Percentiles rank a stretch among this genome's conserved stretches.
Evolutionary conservation across 2,888 invertebrate genomes (phyloP).

Genomic region (Amiota minor): DNA sequence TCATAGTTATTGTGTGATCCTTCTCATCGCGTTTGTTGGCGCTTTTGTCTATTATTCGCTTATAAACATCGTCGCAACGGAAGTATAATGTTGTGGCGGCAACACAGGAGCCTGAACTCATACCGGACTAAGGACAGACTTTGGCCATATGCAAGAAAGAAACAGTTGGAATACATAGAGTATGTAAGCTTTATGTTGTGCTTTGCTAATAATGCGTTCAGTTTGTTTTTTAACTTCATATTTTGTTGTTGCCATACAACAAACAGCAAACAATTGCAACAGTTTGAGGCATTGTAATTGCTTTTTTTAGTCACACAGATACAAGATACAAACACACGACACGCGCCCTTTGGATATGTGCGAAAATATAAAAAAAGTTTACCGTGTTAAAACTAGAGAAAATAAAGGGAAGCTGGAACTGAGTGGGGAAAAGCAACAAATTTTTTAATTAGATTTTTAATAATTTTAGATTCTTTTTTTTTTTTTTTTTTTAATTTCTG

Average conservation of each 20-base stretch:
- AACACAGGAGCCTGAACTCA: slow-evolving; percentile 17
- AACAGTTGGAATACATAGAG: neutral
- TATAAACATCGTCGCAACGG: slow-evolving; percentile 24
- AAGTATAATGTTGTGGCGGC: slow-evolving; percentile 33
- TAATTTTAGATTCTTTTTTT: slow-evolving; percentile 36
- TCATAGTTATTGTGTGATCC: too few species aligned
- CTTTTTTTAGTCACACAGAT: slow-evolving; percentile 53
- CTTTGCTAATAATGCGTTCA: slow-evolving; percentile 51
- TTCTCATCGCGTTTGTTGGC: slow-evolving; percentile 27
- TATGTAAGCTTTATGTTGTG: neutral
- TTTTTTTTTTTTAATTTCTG: too few species aligned
- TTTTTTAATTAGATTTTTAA: slow-evolving; percentile 64
- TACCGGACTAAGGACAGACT: neutral
- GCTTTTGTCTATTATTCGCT: slow-evolving; percentile 33
- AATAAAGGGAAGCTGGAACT: too few species aligned
- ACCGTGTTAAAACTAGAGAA: too few species aligned
- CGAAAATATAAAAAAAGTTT: too few species aligned
- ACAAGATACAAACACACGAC: too few species aligned
- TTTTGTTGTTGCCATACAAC: slow-evolving; percentile 53
- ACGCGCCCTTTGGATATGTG: too few species aligned
- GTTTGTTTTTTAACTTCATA: slow-evolving; percentile 42
- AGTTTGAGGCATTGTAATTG: slow-evolving; percentile 69
- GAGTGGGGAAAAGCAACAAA: slow-evolving; percentile 40
- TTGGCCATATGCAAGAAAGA: neutral
- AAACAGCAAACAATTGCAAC: slow-evolving; percentile 67